Percentiles rank a stretch among this genome's conserved stretches.
Evolutionary conservation across 2,797 vertebrate species (phyloP).

Genomic region (Cynopterus sphinx): DNA sequence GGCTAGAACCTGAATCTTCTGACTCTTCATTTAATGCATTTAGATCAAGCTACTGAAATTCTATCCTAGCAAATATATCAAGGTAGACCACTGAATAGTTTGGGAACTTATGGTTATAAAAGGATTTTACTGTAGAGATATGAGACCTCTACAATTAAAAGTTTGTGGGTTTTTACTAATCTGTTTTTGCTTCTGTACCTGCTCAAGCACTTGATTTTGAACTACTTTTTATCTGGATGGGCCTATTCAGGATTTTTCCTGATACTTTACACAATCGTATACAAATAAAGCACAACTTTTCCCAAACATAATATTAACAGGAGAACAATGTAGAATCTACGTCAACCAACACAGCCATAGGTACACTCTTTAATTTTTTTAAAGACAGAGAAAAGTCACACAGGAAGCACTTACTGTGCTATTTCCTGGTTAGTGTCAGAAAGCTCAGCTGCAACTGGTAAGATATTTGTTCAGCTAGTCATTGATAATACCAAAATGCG

Average conservation of each 20-base stretch:
- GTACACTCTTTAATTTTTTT: not conserved
- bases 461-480: not conserved
- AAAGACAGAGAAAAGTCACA: conserved; percentile 21
- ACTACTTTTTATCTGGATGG: not conserved
- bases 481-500: not conserved
- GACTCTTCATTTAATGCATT: not conserved
- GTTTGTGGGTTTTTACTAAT: not conserved
- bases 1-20: not conserved
- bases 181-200: not conserved
- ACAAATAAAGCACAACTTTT: conserved; percentile 42
- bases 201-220: not conserved
- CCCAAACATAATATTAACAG: conserved; percentile 24
- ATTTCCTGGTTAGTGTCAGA: conserved; percentile 57
- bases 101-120: conserved; percentile 20
- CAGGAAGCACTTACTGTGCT: conserved; percentile 46
- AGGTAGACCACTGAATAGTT: not conserved
- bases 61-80: not conserved
- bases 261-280: not conserved
- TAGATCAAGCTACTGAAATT: conserved; percentile 16
- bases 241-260: not conserved
- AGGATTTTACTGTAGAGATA: not conserved
- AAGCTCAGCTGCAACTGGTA: not conserved
- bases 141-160: not conserved
- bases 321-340: not conserved
- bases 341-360: not conserved